phyloP scores from a whole-genome alignment of 2,888 invertebrate genomes.

The Monochamus alternatus region DNA sequence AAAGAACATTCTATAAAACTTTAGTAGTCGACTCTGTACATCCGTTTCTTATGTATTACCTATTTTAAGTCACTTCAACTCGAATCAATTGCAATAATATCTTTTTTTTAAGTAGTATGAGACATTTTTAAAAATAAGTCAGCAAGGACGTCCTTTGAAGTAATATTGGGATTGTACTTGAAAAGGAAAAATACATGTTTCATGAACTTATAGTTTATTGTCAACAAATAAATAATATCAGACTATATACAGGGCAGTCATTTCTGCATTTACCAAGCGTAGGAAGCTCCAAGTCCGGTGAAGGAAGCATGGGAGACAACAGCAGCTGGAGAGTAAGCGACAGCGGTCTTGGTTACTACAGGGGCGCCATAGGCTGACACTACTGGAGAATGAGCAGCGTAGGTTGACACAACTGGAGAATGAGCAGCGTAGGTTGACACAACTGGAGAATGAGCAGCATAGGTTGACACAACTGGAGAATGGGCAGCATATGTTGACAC shows the following conservation, averaged over 20 bases:
- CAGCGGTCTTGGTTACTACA: constrained; percentile 65
- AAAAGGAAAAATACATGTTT: no score
- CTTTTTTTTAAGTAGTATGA: no score
- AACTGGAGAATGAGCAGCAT: constrained; percentile 58
- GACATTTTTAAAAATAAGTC: no score
- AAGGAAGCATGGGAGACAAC: constrained; percentile 79
- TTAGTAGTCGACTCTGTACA: no score
- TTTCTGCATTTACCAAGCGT: constrained; percentile 75
- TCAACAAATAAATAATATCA: constrained; percentile 42
- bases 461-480: constrained; percentile 71
- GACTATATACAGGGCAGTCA: constrained; percentile 43
- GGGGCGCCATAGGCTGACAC: constrained; percentile 63
- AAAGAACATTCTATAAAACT: no score
- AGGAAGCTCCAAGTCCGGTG: constrained; percentile 77
- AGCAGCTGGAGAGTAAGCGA: constrained; percentile 76
- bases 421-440: constrained; percentile 71
- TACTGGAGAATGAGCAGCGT: constrained; percentile 70
- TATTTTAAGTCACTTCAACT: no score
- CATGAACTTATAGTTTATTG: constrained; percentile 14
- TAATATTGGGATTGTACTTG: no score
- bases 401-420: constrained; percentile 73
- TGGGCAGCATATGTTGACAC: constrained; percentile 50
- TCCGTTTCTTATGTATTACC: no score
- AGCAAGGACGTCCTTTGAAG: no score
- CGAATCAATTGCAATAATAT: no score